Evolutionary conservation across 2,888 invertebrate species (phyloP).

Genomic region (Stegophylla sp.): DNA sequence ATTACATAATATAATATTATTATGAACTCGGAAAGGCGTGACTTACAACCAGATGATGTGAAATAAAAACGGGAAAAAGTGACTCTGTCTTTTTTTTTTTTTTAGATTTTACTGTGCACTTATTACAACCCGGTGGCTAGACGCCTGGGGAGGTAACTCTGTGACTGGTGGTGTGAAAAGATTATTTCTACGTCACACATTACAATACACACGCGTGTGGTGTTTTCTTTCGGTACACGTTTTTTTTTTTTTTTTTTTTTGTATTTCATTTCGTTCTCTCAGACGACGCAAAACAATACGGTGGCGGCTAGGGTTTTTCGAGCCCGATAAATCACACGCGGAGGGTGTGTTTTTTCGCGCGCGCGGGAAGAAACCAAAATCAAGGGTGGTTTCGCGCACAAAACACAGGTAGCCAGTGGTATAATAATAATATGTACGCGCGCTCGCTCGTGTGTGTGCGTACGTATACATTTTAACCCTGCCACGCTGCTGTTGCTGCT

Average conservation of each 20-base stretch:
- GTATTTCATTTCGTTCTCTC: background rate
- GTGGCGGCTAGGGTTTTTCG: conserved; percentile 35
- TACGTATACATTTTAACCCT: conserved; percentile 37
- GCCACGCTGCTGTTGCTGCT: background rate
- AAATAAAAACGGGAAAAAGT: conserved; percentile 54
- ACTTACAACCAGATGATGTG: conserved; percentile 53
- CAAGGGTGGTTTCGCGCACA: conserved; percentile 49
- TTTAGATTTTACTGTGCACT: conserved; percentile 46
- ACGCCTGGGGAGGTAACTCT: background rate
- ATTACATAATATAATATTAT: conserved; percentile 5
- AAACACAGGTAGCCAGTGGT: conserved; percentile 52
- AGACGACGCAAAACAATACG: conserved; percentile 44
- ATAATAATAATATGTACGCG: background rate
- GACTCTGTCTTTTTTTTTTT: conserved; percentile 38
- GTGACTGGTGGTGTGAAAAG: conserved; percentile 41
- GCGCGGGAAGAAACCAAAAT: conserved; percentile 58
- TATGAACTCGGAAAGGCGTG: conserved; percentile 46
- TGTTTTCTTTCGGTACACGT: conserved; percentile 35
- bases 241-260: conserved; percentile 31
- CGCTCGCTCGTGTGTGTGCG: background rate
- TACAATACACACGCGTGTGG: conserved; percentile 40
- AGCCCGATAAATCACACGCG: conserved; percentile 52
- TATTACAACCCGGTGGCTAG: conserved; percentile 29
- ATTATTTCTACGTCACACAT: conserved; percentile 51
- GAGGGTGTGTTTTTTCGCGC: conserved; percentile 52